Conservation (phyloP, 2,888 invertebrate species). For the Rhaphigaster nebulosa region DNA sequence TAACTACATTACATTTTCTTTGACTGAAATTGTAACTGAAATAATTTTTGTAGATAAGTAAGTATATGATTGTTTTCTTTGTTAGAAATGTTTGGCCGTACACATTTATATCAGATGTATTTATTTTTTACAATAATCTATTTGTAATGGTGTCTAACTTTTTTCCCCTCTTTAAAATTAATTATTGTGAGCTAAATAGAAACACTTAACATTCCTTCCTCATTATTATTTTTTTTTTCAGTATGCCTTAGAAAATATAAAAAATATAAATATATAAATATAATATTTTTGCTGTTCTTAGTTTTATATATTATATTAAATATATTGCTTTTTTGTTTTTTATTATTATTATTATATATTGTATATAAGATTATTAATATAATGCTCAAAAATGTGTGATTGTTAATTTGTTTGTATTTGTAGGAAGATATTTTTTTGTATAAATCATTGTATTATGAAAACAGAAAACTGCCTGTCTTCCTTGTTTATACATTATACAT, state of each 20-base stretch:
- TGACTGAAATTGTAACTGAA: slow-evolving; percentile 43
- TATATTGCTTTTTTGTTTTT: slow-evolving; percentile 34
- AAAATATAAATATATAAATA: slow-evolving; percentile 43
- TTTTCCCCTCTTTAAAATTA: neutral
- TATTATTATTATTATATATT: slow-evolving; percentile 17
- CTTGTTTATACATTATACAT: slow-evolving; percentile 47
- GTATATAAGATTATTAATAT: slow-evolving; percentile 44
- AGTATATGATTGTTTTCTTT: neutral
- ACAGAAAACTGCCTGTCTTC: slow-evolving; percentile 52
- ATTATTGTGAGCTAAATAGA: slow-evolving; percentile 1
- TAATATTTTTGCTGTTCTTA: slow-evolving; percentile 49
- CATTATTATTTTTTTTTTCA: neutral
- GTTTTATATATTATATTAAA: slow-evolving; percentile 42
- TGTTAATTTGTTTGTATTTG: slow-evolving; percentile 26
- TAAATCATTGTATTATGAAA: slow-evolving; percentile 52
- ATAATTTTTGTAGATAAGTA: slow-evolving; percentile 35
- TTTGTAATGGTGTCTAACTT: neutral
- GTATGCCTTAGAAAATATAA: slow-evolving; percentile 1
- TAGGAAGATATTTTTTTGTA: slow-evolving; percentile 58
- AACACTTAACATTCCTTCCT: slow-evolving; percentile 55
- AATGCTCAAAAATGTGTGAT: slow-evolving; percentile 58
- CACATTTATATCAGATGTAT: slow-evolving; percentile 39
- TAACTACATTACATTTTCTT: slow-evolving; percentile 33
- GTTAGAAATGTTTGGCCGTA: neutral
- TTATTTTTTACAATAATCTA: slow-evolving; percentile 53